These are phyloP conservation scores for Drosophila mauritiana DNA, from an alignment of 1,140 invertebrate species.

Conservation along the genomic window DNA sequence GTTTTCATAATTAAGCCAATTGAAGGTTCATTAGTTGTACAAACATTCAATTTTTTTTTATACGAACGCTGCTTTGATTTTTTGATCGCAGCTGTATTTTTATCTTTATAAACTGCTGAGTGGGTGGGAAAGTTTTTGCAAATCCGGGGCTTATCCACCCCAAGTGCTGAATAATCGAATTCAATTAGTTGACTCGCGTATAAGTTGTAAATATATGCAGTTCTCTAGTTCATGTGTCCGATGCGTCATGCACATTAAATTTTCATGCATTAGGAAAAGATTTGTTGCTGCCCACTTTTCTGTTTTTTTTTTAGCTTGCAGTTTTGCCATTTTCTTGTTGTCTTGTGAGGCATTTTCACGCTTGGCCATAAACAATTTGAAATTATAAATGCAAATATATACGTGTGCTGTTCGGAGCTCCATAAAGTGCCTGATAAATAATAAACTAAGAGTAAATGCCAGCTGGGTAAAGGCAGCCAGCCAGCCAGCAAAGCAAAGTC, in stretches of 20 bases:
- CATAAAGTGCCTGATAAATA: conserved; percentile 63
- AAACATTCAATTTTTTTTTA: conserved; percentile 31
- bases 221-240: conserved; percentile 11
- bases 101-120: conserved; percentile 12
- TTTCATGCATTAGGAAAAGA: conserved; percentile 46
- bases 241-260: conserved; percentile 47
- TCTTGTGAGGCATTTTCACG: conserved; percentile 56
- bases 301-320: conserved; percentile 12
- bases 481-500: background rate
- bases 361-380: conserved; percentile 53
- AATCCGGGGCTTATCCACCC: conserved; percentile 27
- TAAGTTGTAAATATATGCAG: conserved; percentile 37
- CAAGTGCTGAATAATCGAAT: conserved; percentile 43
- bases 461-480: conserved; percentile 31
- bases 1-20: conserved; percentile 29
- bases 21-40: conserved; percentile 29
- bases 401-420: conserved; percentile 32
- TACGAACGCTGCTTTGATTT: background rate
- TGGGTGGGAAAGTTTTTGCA: conserved; percentile 19
- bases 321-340: conserved; percentile 26
- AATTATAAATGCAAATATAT: conserved; percentile 65
- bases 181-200: conserved; percentile 34
- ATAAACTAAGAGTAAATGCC: conserved; percentile 52
- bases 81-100: conserved; percentile 20
- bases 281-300: conserved; percentile 22